Conservation (phyloP, 92 coral and sea anemone genomes). For the Montipora capitata region DNA sequence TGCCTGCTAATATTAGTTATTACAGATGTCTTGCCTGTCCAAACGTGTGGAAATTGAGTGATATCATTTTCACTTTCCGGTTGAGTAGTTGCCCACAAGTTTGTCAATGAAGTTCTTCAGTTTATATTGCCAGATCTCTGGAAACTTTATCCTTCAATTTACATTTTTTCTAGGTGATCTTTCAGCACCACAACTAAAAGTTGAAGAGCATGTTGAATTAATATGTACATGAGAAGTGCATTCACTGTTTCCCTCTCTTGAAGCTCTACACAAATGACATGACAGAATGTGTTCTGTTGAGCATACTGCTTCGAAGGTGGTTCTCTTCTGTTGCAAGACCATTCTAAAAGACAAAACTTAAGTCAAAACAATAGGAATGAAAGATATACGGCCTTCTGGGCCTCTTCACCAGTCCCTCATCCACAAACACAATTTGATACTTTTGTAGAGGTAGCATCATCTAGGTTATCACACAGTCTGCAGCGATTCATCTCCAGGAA, state of each 20-base stretch:
- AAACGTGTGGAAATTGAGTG: too few species aligned
- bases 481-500: too few species aligned
- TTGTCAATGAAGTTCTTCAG: not conserved
- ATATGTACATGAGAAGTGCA: not conserved
- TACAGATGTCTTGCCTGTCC: too few species aligned
- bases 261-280: slow-evolving; percentile 74
- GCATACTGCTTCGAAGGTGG: slow-evolving; percentile 85
- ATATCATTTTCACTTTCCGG: too few species aligned
- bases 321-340: slow-evolving; percentile 81
- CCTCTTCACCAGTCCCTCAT: too few species aligned
- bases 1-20: too few species aligned
- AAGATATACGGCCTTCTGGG: too few species aligned
- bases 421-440: too few species aligned
- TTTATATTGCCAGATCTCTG: not conserved
- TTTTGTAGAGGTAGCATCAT: too few species aligned
- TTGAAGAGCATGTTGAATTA: not conserved
- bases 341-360: slow-evolving; percentile 59
- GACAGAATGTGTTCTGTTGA: slow-evolving; percentile 71
- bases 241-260: not conserved
- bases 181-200: not conserved
- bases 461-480: too few species aligned
- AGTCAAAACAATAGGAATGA: not conserved
- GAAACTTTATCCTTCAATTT: not conserved
- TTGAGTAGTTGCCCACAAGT: not conserved
- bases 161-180: not conserved